Evolutionary conservation across 2,113 vertebrate species (phyloP), one percentile per base, ranked within the genome.

Genomic region (Nothocercus nigrocapillus): DNA sequence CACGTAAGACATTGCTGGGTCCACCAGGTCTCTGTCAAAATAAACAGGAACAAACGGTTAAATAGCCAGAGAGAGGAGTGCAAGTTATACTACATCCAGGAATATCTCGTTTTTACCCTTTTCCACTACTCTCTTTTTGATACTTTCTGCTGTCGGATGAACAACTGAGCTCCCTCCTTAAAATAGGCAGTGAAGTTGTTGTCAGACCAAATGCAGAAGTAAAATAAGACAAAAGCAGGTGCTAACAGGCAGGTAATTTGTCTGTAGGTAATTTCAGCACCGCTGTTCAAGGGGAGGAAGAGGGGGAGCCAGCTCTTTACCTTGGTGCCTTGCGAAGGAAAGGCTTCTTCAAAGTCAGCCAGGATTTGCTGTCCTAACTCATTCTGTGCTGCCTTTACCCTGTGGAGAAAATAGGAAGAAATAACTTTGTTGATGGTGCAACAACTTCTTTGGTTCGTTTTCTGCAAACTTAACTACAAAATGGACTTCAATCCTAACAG

Each of bases 281-380:
- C 4, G 5, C 12, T 87, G 61, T 32, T 56, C 45, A 75, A 15
- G 0, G 17, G 38, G 69, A 69, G 61, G 53, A 67, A 53, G 58
- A 69, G 34, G 53, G 25, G 56, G 95, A 92, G 24, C 2, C 34
- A 90, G 85, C 90, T 68, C 84, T 79, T 96, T 98, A 99, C 99
- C 99, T 99, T 99, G 88, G 98, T 98, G 17, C 99, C 99, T 97
- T 99, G 99, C 10, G 99, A 98, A 80, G 99, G 99, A 97, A 99
- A 99, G 1, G 99, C 98, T 96, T 99, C 99, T 97, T 99, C 99
- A 19, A 99, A 99, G 95, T 99, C 99, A 20, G 99, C 99, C 96
- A 99, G 97, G 93, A 99, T 99, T 97, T 99, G 99, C 86, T 99
- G 99, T 27, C 99, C 99, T 96, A 99, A 80, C 95, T 99, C 99